Conservation (phyloP, 2,888 invertebrate genomes). For the Odontothrips loti region DNA sequence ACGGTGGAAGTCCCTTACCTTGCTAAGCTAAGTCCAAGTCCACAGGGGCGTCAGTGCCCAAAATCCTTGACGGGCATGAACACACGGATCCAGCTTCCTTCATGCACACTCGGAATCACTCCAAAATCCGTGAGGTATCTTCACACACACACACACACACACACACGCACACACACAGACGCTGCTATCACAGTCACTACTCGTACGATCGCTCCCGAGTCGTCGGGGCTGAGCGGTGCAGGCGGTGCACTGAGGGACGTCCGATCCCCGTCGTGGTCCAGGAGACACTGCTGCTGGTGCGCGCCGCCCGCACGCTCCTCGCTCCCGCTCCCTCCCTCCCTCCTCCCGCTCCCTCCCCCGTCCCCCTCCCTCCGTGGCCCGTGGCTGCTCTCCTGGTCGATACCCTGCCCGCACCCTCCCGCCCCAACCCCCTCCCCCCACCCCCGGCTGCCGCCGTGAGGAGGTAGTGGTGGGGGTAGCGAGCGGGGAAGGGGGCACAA, state of each 20-base stretch:
- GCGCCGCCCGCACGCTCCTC: not conserved
- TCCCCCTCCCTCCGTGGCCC: not conserved
- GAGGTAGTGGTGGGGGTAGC: not conserved
- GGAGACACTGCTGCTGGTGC: slow-evolving; percentile 1
- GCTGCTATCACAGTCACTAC: not conserved
- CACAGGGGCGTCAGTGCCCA: not conserved
- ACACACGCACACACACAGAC: not conserved
- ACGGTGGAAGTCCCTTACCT: not conserved
- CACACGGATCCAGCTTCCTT: not conserved
- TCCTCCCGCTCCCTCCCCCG: not conserved
- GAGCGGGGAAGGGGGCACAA: not conserved
- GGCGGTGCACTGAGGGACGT: not conserved
- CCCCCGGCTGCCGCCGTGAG: not conserved
- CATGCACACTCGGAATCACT: not conserved
- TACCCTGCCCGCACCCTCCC: not conserved
- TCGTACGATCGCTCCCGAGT: not conserved
- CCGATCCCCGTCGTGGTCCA: slow-evolving; percentile 14
- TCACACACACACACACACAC: not conserved
- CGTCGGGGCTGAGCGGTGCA: too few species aligned
- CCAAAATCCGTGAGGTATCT: too few species aligned
- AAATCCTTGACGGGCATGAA: not conserved
- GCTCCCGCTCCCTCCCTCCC: not conserved
- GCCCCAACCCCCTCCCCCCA: not conserved
- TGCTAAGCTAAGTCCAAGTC: not conserved
- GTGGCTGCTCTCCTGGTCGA: not conserved